Evolutionary conservation across 1,140 invertebrate genomes (phyloP), one percentile per base, ranked within the genome.

Genomic region (Drosophila insularis): DNA sequence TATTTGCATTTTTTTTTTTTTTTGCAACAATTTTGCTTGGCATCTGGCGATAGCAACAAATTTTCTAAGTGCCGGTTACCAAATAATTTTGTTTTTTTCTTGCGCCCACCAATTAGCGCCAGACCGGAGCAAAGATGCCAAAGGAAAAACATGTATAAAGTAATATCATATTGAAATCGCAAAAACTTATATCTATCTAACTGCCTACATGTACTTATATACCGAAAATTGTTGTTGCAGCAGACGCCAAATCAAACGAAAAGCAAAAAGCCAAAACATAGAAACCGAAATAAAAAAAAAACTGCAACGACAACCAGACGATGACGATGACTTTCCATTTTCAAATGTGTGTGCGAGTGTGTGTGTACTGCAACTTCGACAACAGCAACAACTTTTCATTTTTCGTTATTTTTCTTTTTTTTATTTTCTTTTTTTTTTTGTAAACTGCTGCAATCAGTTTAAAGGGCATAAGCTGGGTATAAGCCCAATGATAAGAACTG

Each of bases 271-370:
- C 61, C 35, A 21, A 55, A 66, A 65, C 13, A 55, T 23, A 35
- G 13, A 50, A 65, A 37, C 35, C 35, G 50, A 65, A 27, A 27
- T 27, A 66, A 65, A 59, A 74, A 23, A 27, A 31, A 81, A 81
- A 86, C 78, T 81, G 74, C 78, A 74, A 64, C 59, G 68, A 60
- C 80, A 78, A 56, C 74, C 77, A 79, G 72, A 71, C 61, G 62
- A 50, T 56, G 46, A 50, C 69, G 55, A 80, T 81, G 84, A 86
- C 82, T 86, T 86, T 86, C 82, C 82, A 86, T 86, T 86, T 86
- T 80, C 82, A 86, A 86, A 86, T 79, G 82, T 81, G 63, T 76
- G 58, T 62, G 58, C 27, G 27, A 19, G 39, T 68, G 73, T 62
- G 50, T 54, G n/a, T 63, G 50, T 61, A 43, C 60, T 54, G 63